These are phyloP conservation scores for Seriola rivoliana DNA, from an alignment of 2,113 vertebrate genomes.

Conservation along the genomic window DNA sequence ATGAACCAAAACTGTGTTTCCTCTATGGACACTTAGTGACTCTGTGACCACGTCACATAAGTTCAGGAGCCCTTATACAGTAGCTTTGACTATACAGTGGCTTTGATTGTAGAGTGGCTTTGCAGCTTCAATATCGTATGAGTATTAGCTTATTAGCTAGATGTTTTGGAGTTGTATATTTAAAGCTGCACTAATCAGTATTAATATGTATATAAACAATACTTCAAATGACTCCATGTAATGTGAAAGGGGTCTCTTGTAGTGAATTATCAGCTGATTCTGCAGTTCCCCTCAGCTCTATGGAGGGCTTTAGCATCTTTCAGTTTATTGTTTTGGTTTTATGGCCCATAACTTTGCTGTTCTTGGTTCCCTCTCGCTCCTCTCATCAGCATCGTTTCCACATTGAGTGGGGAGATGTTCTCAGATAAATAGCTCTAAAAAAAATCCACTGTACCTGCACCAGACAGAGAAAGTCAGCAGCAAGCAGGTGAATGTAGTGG, in stretches of 20 bases:
- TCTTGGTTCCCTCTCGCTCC: not conserved
- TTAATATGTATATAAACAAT: not conserved
- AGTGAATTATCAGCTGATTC: too few species aligned
- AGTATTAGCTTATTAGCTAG: not conserved
- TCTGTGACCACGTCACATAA: constrained; percentile 5
- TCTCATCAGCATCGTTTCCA: not conserved
- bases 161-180: constrained; percentile 8
- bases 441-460: not conserved
- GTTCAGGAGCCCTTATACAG: not conserved
- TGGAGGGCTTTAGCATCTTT: not conserved
- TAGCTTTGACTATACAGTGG: constrained; percentile 6
- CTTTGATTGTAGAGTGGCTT: constrained; percentile 18
- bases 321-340: not conserved
- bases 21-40: constrained; percentile 7
- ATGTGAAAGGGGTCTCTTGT: too few species aligned
- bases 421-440: not conserved
- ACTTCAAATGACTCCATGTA: not conserved
- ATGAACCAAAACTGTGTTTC: constrained; percentile 33
- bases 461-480: not conserved
- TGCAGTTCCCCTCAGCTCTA: too few species aligned
- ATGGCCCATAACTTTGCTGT: not conserved
- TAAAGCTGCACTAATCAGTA: not conserved
- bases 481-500: constrained; percentile 2
- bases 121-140: constrained; percentile 14
- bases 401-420: not conserved